Conservation (phyloP, 2,797 vertebrate species). For the Micrastur ruficollis region DNA sequence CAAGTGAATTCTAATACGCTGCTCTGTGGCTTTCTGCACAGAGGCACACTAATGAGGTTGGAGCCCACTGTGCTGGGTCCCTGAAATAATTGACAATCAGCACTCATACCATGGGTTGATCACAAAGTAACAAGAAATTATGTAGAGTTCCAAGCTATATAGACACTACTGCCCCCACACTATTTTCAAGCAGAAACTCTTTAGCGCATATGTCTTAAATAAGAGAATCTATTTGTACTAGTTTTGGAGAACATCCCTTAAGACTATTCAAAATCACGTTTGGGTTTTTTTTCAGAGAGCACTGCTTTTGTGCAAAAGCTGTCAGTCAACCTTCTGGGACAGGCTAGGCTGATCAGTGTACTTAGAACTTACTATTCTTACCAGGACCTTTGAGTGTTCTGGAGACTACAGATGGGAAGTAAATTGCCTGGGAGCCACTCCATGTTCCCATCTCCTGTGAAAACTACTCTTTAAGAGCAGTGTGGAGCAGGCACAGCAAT, state of each 20-base stretch:
- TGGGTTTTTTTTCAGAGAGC: background rate
- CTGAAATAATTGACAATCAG: background rate
- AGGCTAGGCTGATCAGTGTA: background rate
- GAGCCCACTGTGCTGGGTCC: background rate
- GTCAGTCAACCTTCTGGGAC: background rate
- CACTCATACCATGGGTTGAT: background rate
- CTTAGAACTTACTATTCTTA: background rate
- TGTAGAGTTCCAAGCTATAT: background rate
- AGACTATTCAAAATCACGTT: background rate
- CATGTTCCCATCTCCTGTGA: background rate
- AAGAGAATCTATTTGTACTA: background rate
- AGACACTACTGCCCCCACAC: background rate
- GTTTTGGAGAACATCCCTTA: background rate
- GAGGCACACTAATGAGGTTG: background rate
- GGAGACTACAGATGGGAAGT: background rate
- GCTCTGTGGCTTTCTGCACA: background rate
- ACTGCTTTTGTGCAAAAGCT: background rate
- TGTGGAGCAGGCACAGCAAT: background rate
- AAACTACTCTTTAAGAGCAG: background rate
- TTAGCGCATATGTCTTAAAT: background rate
- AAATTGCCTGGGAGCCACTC: background rate
- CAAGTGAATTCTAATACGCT: background rate
- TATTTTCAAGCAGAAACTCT: background rate
- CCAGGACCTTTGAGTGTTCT: background rate
- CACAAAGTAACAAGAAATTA: background rate